phyloP scores from a whole-genome alignment of 2,888 invertebrate genomes.

The Coleophora deauratella region DNA sequence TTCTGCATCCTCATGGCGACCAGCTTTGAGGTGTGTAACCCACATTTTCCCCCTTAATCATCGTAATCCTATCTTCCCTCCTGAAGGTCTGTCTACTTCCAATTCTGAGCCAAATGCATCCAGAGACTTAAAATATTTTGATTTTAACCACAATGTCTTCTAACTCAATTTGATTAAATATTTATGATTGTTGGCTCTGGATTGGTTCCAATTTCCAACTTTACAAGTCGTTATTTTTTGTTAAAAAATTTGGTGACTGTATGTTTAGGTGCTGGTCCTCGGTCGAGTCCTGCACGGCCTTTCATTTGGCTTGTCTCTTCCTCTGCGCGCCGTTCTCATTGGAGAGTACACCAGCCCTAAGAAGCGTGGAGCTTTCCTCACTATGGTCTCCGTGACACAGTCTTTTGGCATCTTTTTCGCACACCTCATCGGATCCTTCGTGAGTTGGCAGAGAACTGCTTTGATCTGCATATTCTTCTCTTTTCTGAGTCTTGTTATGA shows the following conservation, averaged over 20 bases:
- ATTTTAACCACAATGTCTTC: too few species aligned
- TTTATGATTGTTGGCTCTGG: too few species aligned
- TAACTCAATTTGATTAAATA: too few species aligned
- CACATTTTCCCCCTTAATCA: too few species aligned
- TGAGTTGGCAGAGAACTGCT: slow-evolving; percentile 72
- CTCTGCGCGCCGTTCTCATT: slow-evolving; percentile 63
- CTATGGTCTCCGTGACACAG: slow-evolving; percentile 72
- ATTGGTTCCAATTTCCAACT: too few species aligned
- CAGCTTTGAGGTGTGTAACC: slow-evolving; percentile 27
- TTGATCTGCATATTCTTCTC: slow-evolving; percentile 57
- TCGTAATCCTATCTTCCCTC: too few species aligned
- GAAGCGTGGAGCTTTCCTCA: slow-evolving; percentile 75
- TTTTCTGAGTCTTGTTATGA: slow-evolving; percentile 52
- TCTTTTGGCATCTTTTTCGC: slow-evolving; percentile 75
- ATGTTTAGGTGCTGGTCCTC: slow-evolving; percentile 12
- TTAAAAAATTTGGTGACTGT: too few species aligned
- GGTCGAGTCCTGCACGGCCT: slow-evolving; percentile 37
- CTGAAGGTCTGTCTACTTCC: too few species aligned
- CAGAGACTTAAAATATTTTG: too few species aligned
- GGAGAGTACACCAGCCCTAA: slow-evolving; percentile 74
- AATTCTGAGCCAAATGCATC: too few species aligned
- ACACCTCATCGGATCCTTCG: slow-evolving; percentile 75
- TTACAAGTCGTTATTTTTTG: too few species aligned
- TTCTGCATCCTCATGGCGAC: slow-evolving; percentile 47
- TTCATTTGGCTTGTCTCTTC: slow-evolving; percentile 64